Conservation (phyloP, 1,140 invertebrate species). For the Cotesia typhae region DNA sequence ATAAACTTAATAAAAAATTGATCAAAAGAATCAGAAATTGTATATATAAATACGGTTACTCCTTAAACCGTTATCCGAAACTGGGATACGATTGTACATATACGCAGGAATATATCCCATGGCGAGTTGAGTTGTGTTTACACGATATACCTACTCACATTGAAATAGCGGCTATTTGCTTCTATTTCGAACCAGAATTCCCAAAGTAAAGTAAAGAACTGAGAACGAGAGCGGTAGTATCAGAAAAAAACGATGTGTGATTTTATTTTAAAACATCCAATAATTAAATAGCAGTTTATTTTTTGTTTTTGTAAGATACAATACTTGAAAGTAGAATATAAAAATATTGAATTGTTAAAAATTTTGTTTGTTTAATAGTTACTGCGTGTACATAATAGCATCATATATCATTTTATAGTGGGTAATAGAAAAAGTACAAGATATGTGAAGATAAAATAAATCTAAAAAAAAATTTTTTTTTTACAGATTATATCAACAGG, state of each 20-base stretch:
- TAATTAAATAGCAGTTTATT: not conserved
- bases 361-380: too few relatives aligned
- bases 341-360: too few relatives aligned
- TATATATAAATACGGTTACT: slow-evolving; percentile 6
- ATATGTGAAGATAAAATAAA: not conserved
- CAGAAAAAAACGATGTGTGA: not conserved
- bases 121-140: slow-evolving; percentile 25
- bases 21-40: not conserved
- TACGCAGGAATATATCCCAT: slow-evolving; percentile 14
- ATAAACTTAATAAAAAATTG: slow-evolving; percentile 5
- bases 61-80: slow-evolving; percentile 27
- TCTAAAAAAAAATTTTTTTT: not conserved
- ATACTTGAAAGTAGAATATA: not conserved
- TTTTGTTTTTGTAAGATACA: too few relatives aligned
- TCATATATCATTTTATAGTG: not conserved
- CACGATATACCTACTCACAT: slow-evolving; percentile 16
- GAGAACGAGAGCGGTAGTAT: slow-evolving; percentile 19
- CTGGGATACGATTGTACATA: slow-evolving; percentile 23
- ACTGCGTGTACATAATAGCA: too few relatives aligned
- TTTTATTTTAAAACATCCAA: not conserved
- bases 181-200: slow-evolving; percentile 25
- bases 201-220: not conserved
- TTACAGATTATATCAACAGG: slow-evolving; percentile 10
- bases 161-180: slow-evolving; percentile 23
- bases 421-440: not conserved